Evolutionary conservation across 2,797 vertebrate genomes (phyloP), one percentile per base, ranked within the genome.

Genomic region (Anguilla pacifica): DNA sequence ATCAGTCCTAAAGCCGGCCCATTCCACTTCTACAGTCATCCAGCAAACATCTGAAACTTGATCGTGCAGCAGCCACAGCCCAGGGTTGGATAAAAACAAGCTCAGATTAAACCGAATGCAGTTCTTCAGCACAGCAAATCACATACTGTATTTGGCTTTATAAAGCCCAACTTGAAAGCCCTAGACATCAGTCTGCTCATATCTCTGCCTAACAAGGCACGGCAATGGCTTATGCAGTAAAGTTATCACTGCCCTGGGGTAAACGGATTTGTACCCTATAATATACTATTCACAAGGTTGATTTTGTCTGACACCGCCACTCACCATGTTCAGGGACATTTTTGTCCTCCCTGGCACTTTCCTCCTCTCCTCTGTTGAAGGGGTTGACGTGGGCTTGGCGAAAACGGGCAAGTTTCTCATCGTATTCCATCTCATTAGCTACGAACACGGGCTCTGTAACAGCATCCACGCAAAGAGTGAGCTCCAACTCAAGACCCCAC

Each of bases 301-400:
- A 5, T 22, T 83, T 51, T 89, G 85, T 83, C 87, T 84, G 31
- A 74, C 64, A 67, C 70, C 35, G 85, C 86, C 57, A 89, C 94
- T 93, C 91, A 98, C 98, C 97, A 88, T 95, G 94, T 83, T 93
- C 91, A 1, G 91, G 88, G 22, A 91, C 86, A 0, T 92, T 94
- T 7, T 92, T 95, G 31, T 90, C 92, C 81, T 93, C 95, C 85
- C 94, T 91, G 0, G 88, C 88, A 55, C 91, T 89, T 94, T 92
- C 93, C 87, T 95, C 96, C 74, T 96, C 96, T 88, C 94, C 94
- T 90, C 97, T 98, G 93, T 99, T 95, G 92, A 99, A 99, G 9
- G 98, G 98, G 95, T 99, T 99, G 93, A 98, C 97, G 90, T 98
- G 98, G 89, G 96, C 96, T 95, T 98, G 98, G 87, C 98, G 98